A percentile compares a stretch with the other conserved stretches of the same genome.
Conservation (phyloP, 1,140 invertebrate genomes). For the Calosoma granatense region DNA sequence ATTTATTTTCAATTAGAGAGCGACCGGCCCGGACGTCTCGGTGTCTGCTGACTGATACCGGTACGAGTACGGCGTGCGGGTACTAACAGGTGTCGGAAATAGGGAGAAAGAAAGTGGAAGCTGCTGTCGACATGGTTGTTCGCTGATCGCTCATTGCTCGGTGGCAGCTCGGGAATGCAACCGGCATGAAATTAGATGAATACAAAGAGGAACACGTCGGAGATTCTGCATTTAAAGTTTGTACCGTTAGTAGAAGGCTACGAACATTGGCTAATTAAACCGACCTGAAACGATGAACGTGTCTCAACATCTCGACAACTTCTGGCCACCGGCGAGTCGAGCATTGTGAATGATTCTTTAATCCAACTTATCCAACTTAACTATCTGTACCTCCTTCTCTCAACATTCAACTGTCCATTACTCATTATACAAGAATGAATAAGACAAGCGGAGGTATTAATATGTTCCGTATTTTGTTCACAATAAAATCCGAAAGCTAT, state of each 20-base stretch:
- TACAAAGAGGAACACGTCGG: background rate
- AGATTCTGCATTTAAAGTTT: too few relatives aligned
- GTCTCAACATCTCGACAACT: too few relatives aligned
- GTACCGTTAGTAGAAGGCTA: too few relatives aligned
- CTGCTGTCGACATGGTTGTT: background rate
- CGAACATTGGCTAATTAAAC: too few relatives aligned
- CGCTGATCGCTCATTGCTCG: background rate
- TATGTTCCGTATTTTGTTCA: background rate
- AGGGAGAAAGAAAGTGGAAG: background rate
- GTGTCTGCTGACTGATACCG: background rate
- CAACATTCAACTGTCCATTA: too few relatives aligned
- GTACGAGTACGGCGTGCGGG: background rate
- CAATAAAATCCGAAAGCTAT: conserved; percentile 4
- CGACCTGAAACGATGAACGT: too few relatives aligned
- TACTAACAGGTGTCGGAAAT: too few relatives aligned
- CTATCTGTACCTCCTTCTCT: too few relatives aligned
- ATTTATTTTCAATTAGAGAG: conserved; percentile 6
- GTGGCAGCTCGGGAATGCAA: background rate
- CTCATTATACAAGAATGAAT: too few relatives aligned
- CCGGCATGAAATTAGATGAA: background rate
- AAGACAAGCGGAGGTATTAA: background rate
- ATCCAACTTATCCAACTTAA: too few relatives aligned
- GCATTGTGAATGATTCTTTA: too few relatives aligned
- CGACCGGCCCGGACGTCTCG: background rate
- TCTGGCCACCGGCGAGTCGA: too few relatives aligned